Percentiles rank a stretch among this genome's conserved stretches.
phyloP scores from a whole-genome alignment of 2,113 vertebrate genomes.

The Ceyx margarethae region DNA sequence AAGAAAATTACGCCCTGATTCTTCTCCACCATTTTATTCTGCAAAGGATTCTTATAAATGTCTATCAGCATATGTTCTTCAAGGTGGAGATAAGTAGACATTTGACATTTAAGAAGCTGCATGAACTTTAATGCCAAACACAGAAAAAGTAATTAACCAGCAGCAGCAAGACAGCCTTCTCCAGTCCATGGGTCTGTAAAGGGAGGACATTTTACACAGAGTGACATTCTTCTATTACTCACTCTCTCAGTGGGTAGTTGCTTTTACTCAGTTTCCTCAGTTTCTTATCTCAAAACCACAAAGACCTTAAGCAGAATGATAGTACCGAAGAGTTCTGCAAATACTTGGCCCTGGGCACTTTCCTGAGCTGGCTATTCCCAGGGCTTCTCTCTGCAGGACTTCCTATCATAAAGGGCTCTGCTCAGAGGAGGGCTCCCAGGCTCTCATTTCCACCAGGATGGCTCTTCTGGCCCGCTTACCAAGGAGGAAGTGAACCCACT shows the following conservation, averaged over 20 bases:
- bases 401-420: neutral
- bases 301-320: neutral
- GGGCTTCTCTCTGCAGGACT: neutral
- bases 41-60: neutral
- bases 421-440: neutral
- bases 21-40: neutral
- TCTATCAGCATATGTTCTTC: accelerated
- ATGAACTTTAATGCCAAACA: neutral
- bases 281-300: constrained; percentile 52
- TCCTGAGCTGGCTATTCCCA: neutral
- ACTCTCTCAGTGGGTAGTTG: neutral
- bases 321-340: constrained; percentile 15
- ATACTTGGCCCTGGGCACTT: neutral
- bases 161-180: neutral
- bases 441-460: neutral
- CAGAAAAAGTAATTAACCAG: neutral
- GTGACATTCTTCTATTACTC: neutral
- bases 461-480: neutral
- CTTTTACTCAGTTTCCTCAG: constrained; percentile 45
- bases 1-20: neutral
- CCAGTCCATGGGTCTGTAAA: neutral
- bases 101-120: neutral
- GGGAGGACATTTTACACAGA: neutral
- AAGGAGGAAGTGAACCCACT: neutral
- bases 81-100: neutral